Evolutionary conservation across 2,888 invertebrate genomes (phyloP).

Genomic region (Malthinus seriepunctatus): DNA sequence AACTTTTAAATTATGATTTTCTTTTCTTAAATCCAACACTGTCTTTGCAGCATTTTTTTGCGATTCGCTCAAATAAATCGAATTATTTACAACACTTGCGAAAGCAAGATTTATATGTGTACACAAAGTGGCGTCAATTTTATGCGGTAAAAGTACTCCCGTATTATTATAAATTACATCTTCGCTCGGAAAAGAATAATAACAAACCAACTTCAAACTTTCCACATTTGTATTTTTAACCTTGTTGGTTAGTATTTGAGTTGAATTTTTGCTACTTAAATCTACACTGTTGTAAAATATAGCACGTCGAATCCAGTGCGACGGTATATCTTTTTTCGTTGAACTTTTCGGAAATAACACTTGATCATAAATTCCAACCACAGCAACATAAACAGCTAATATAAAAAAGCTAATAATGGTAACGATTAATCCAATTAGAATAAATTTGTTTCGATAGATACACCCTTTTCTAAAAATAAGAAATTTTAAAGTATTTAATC

Average conservation of each 20-base stretch:
- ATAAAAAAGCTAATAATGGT: slow-evolving; percentile 13
- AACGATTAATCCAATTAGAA: background rate
- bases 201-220: slow-evolving; percentile 63
- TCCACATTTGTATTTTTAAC: slow-evolving; percentile 20
- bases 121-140: slow-evolving; percentile 74
- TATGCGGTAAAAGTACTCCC: slow-evolving; percentile 57
- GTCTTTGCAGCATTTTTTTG: slow-evolving; percentile 39
- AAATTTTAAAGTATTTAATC: background rate
- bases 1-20: slow-evolving; percentile 72
- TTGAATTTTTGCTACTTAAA: slow-evolving; percentile 24
- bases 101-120: slow-evolving; percentile 84
- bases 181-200: slow-evolving; percentile 64
- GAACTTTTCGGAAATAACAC: slow-evolving; percentile 7
- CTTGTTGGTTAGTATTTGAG: slow-evolving; percentile 24
- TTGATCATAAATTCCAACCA: slow-evolving; percentile 14
- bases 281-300: slow-evolving; percentile 39
- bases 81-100: slow-evolving; percentile 65
- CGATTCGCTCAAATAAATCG: slow-evolving; percentile 59
- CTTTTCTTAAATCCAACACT: slow-evolving; percentile 57
- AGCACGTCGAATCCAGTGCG: slow-evolving; percentile 41
- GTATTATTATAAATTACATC: slow-evolving; percentile 25
- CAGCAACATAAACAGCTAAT: slow-evolving; percentile 17
- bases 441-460: background rate
- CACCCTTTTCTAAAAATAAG: background rate
- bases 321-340: slow-evolving; percentile 30